A percentile compares a stretch with the other conserved stretches of the same genome.
Conservation (phyloP, 2,113 vertebrate genomes). For the Mastomys natalensis region DNA sequence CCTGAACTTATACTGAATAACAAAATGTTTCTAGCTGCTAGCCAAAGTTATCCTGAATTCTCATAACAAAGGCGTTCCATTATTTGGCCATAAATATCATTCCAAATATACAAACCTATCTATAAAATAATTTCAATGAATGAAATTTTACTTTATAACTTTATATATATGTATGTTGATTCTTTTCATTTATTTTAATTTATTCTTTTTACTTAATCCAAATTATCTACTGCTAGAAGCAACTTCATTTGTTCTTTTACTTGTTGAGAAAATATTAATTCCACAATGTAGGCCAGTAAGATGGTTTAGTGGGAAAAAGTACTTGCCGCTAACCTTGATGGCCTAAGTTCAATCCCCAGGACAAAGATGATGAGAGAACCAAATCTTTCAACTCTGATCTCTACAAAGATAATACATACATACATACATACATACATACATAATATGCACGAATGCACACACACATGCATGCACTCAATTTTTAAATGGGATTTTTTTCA, state of each 20-base stretch:
- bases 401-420: background rate
- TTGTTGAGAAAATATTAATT: background rate
- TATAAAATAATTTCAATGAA: background rate
- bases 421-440: background rate
- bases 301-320: background rate
- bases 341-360: background rate
- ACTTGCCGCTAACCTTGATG: background rate
- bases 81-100: background rate
- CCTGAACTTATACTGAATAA: background rate
- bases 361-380: background rate
- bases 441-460: too few species aligned
- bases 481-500: background rate
- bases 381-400: background rate
- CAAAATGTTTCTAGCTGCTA: background rate
- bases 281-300: background rate
- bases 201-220: background rate
- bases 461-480: background rate
- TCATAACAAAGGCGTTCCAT: background rate
- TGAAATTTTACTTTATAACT: background rate
- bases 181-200: background rate
- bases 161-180: background rate
- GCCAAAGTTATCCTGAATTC: background rate
- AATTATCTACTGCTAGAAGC: background rate
- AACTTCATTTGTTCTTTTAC: background rate
- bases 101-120: background rate